Base-by-base conservation (phyloP, 2,113 vertebrate species). In the Pollachius pollachius region DNA sequence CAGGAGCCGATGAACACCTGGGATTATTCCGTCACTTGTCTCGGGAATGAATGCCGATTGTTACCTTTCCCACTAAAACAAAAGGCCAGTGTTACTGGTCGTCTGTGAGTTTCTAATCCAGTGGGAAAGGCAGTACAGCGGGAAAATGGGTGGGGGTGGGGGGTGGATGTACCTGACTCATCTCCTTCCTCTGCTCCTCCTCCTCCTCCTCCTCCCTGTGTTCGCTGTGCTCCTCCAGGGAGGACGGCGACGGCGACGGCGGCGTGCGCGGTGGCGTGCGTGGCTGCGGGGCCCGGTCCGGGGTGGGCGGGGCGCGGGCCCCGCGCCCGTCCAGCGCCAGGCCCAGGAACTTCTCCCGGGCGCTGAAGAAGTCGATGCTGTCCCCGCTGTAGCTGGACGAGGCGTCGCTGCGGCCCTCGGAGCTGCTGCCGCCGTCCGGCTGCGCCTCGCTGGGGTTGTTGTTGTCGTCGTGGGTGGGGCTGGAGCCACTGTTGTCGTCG, bases 321-420 rank as follows among this genome's bases (percentile, higher is more conserved):
- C 91, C 1, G 89, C 87, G 84, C 57, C 90, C 91, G 73, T 98
- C 95, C 79, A 95, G 95, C 34, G 94, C 94, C 71, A 98, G 88
- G 62, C 95, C 95, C 80, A 95, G 93, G 1, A 99, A 98, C 79
- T 97, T 99, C 68, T 95, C 96, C 56, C 95, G 89, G 76, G 97
- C 96, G 0, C 95, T 98, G 84, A 96, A 93, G 89, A 99, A 99
- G 85, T 97, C 91, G 17, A 98, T 98, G 82, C 95, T 94, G 84
- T 98, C 96, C 0, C 90, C 73, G 73, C 94, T 94, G 78, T 94
- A 92, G 72, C 85, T 91, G 7, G 94, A 85, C 15, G 84, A 91
- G 7, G 84, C 76, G 12, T 81, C 77, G 1, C 80, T 54, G 0
- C 69, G 73, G 67, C 75, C 16, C 21, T 83, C 71, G 0, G 63